These are phyloP conservation scores for Philypnodon macrostomus DNA, from an alignment of 2,797 vertebrate species.

Conservation along the genomic window DNA sequence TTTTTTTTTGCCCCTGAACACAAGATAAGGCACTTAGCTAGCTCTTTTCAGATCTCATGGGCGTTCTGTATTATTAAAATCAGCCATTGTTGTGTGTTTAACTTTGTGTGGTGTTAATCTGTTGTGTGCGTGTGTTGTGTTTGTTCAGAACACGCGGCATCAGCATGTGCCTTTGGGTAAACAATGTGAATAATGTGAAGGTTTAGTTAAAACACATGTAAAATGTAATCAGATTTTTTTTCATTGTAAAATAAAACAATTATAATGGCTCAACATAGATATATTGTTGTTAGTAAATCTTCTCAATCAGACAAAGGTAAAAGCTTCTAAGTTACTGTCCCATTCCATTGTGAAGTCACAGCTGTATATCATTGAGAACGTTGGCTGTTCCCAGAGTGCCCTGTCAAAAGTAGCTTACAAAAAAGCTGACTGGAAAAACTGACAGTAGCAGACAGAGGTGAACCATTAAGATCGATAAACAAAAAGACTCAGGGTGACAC, in stretches of 20 bases:
- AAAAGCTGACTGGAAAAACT: slow-evolving; percentile 8
- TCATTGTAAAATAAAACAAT: too few relatives aligned
- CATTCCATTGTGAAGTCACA: not conserved
- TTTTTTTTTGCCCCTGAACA: slow-evolving; percentile 43
- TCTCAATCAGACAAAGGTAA: too few relatives aligned
- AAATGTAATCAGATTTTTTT: too few relatives aligned
- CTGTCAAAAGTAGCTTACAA: not conserved
- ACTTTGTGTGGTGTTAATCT: slow-evolving; percentile 10
- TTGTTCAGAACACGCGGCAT: slow-evolving; percentile 6
- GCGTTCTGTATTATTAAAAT: slow-evolving; percentile 40
- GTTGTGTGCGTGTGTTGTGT: not conserved
- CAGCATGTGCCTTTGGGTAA: slow-evolving; percentile 18
- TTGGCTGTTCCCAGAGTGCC: not conserved
- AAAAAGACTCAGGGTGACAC: not conserved
- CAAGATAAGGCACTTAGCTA: slow-evolving; percentile 41
- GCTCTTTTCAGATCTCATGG: slow-evolving; percentile 39
- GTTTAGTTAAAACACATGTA: not conserved
- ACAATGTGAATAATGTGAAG: slow-evolving; percentile 15
- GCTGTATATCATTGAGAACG: not conserved
- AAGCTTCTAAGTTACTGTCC: not conserved
- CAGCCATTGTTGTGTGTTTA: slow-evolving; percentile 21
- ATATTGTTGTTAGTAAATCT: too few relatives aligned
- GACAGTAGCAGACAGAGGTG: not conserved
- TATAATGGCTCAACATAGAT: too few relatives aligned
- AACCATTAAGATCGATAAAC: slow-evolving; percentile 10